Base-by-base conservation (phyloP, 2,113 vertebrate species). In the Ancistrus triradiatus region DNA sequence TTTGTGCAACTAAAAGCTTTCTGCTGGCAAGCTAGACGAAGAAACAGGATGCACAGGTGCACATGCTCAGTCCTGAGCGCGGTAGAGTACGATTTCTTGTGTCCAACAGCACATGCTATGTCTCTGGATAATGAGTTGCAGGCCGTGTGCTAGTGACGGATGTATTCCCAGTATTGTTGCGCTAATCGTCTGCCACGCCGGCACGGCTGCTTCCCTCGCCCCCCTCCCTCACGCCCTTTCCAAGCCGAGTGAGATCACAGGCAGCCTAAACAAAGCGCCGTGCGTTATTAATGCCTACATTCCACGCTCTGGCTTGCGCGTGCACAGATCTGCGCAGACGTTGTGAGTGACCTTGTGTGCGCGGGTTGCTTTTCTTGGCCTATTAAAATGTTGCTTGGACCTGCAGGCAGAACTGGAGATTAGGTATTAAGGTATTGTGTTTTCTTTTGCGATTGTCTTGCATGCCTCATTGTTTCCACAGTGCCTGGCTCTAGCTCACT, bases 241-340 rank as follows among this genome's bases (percentile, higher is more conserved):
- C 17, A 17, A 18, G 5, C 9, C 21, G 4, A 49, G 21, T 40
- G 15, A 40, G 38, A 73, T 56, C 31, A 21, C 21, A 9, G 42
- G n/a, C 44, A 24, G 27, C 59, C 57, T 66, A 50, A 69, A 69
- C 61, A 65, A 69, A 65, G 38, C 42, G 17, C 13, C 10, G 11
- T 74, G 61, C 50, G 66, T 74, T 69, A 69, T 74, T 74, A 59
- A 74, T 69, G 49, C 17, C 3, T 21, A 47, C 66, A 61, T 69
- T 66, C 72, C 43, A 24, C 18, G 17, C 37, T 55, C 60, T 13
- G 51, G 43, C 55, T 31, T 48, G 8, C 27, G 42, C 49, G 56
- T 24, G 55, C 49, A 56, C 13, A 42, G 60, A 73, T 59, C 59
- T 63, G 17, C 47, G 33, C 10, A 61, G 43, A 65, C 72, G 57